These are phyloP conservation scores for Gopherus flavomarginatus DNA, from an alignment of 2,113 vertebrate genomes.

Conservation along the genomic window DNA sequence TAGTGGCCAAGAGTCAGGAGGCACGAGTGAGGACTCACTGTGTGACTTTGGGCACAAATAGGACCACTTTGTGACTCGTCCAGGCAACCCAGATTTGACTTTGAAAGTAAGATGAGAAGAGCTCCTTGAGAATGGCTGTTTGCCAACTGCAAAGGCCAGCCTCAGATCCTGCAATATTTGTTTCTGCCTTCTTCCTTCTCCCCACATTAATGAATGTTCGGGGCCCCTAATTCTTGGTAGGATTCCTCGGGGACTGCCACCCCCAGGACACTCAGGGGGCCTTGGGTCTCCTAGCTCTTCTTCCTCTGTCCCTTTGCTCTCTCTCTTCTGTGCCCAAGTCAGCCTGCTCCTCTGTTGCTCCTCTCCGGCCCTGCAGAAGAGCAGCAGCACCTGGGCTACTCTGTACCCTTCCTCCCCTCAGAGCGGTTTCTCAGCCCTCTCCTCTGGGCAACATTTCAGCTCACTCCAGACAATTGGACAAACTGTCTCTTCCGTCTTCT, in stretches of 20 bases:
- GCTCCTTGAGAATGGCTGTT: not conserved
- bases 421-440: not conserved
- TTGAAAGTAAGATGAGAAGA: not conserved
- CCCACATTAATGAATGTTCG: not conserved
- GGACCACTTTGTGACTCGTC: not conserved
- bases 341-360: not conserved
- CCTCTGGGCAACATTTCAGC: not conserved
- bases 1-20: not conserved
- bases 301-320: not conserved
- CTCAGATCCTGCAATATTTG: rapidly evolving
- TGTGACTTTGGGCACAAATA: rapidly evolving
- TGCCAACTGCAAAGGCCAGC: rapidly evolving
- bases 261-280: rapidly evolving
- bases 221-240: rapidly evolving
- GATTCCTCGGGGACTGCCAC: rapidly evolving
- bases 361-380: rapidly evolving
- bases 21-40: not conserved
- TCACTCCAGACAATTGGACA: rapidly evolving
- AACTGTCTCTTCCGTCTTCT: not conserved
- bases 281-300: not conserved
- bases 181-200: rapidly evolving
- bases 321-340: not conserved
- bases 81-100: rapidly evolving
- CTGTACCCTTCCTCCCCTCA: not conserved
- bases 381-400: not conserved